These are phyloP conservation scores for Chrysolina oricalcia DNA, from an alignment of 2,888 invertebrate species.

Conservation along the genomic window DNA sequence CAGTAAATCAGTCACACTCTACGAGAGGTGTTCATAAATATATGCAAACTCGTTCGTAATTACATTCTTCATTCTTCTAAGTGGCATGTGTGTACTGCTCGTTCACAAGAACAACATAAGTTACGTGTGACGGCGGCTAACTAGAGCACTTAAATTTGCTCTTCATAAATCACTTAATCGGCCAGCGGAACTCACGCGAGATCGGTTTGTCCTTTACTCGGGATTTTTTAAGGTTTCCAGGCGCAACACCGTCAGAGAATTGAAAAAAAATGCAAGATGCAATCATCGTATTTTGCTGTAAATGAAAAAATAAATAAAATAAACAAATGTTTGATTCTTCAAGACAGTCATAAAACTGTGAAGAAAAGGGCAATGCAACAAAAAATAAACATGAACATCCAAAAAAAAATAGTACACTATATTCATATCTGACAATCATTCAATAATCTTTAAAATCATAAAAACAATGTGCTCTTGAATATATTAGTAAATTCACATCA, in stretches of 20 bases:
- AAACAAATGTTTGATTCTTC: too few species aligned
- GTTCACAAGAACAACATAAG: slow-evolving; percentile 36
- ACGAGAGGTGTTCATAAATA: slow-evolving; percentile 53
- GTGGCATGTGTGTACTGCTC: slow-evolving; percentile 50
- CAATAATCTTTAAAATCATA: too few species aligned
- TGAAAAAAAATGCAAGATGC: too few species aligned
- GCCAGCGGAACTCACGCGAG: slow-evolving; percentile 48
- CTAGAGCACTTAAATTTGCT: slow-evolving; percentile 58
- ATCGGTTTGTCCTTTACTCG: slow-evolving; percentile 7
- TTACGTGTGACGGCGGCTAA: slow-evolving; percentile 55
- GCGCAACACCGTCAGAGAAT: background rate
- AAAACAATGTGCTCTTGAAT: too few species aligned
- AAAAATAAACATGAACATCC: too few species aligned
- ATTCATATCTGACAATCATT: too few species aligned
- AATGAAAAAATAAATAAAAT: too few species aligned
- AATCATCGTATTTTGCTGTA: too few species aligned
- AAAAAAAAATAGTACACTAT: too few species aligned
- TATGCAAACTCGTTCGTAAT: slow-evolving; percentile 56
- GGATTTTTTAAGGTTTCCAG: slow-evolving; percentile 12
- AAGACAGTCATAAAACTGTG: too few species aligned
- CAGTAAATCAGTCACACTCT: slow-evolving; percentile 36
- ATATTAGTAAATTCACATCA: too few species aligned
- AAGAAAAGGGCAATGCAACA: too few species aligned
- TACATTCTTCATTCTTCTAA: slow-evolving; percentile 51
- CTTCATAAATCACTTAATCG: slow-evolving; percentile 61